Evolutionary conservation across 2,797 vertebrate species (phyloP).

Genomic region (Paguma larvata): DNA sequence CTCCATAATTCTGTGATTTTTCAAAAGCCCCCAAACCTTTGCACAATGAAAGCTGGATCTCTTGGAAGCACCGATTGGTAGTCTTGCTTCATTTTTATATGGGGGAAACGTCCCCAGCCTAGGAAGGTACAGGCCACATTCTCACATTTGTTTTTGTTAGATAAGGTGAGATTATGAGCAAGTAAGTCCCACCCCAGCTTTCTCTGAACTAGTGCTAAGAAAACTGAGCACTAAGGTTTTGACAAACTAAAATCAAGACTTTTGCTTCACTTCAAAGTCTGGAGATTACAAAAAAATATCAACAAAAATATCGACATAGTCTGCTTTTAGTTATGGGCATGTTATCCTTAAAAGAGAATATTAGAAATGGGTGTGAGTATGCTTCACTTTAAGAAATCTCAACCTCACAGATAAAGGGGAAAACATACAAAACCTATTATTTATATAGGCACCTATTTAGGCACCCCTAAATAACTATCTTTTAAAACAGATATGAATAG

Average conservation of each 20-base stretch:
- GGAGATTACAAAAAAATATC: background rate
- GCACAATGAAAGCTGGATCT: background rate
- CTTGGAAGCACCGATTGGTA: background rate
- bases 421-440: background rate
- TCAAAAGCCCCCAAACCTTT: background rate
- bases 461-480: background rate
- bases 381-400: slow-evolving; percentile 57
- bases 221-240: background rate
- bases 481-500: background rate
- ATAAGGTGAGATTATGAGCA: background rate
- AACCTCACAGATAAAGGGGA: background rate
- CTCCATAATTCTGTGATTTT: background rate
- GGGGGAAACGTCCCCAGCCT: background rate
- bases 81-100: background rate
- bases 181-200: background rate
- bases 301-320: background rate
- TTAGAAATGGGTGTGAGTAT: background rate
- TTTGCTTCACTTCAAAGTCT: background rate
- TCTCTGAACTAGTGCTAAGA: background rate
- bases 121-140: background rate
- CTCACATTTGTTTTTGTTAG: background rate
- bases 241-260: slow-evolving; percentile 48
- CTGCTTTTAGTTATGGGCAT: background rate
- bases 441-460: background rate
- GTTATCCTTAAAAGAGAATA: slow-evolving; percentile 29